These are phyloP conservation scores for Podarcis lilfordi DNA, from an alignment of 2,797 vertebrate genomes.

Conservation along the genomic window DNA sequence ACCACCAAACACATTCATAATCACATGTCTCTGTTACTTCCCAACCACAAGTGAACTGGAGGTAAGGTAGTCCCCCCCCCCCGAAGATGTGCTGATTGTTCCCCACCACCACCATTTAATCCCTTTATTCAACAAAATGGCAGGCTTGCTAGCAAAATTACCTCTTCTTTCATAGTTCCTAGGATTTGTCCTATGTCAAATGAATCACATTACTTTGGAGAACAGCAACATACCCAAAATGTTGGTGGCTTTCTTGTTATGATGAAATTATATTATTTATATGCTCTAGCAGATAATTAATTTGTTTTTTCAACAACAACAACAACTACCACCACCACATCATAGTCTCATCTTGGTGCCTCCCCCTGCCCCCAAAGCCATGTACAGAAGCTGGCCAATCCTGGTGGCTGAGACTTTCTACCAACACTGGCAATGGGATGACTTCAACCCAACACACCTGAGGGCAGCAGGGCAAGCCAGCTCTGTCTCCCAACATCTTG, in stretches of 20 bases:
- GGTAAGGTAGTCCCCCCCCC: background rate
- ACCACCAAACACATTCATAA: background rate
- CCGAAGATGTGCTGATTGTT: background rate
- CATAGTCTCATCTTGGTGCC: too few relatives aligned
- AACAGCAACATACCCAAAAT: constrained; percentile 38
- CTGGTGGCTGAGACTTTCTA: too few relatives aligned
- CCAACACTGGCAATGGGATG: too few relatives aligned
- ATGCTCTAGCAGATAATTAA: constrained; percentile 34
- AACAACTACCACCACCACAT: too few relatives aligned
- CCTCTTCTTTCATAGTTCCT: constrained; percentile 54
- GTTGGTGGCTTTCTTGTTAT: constrained; percentile 39
- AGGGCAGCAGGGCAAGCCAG: too few relatives aligned
- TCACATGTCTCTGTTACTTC: background rate
- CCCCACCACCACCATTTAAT: background rate
- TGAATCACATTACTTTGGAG: constrained; percentile 47
- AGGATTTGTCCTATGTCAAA: constrained; percentile 54
- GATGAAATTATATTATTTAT: constrained; percentile 30
- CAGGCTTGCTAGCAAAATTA: constrained; percentile 48
- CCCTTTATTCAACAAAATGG: constrained; percentile 40
- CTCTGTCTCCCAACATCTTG: too few relatives aligned
- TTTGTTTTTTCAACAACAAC: background rate
- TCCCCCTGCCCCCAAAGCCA: too few relatives aligned
- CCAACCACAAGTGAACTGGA: background rate
- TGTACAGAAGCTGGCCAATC: too few relatives aligned
- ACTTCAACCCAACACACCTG: too few relatives aligned